These are phyloP conservation scores for Leptosomus discolor DNA, from an alignment of 2,113 vertebrate species.

Conservation along the genomic window DNA sequence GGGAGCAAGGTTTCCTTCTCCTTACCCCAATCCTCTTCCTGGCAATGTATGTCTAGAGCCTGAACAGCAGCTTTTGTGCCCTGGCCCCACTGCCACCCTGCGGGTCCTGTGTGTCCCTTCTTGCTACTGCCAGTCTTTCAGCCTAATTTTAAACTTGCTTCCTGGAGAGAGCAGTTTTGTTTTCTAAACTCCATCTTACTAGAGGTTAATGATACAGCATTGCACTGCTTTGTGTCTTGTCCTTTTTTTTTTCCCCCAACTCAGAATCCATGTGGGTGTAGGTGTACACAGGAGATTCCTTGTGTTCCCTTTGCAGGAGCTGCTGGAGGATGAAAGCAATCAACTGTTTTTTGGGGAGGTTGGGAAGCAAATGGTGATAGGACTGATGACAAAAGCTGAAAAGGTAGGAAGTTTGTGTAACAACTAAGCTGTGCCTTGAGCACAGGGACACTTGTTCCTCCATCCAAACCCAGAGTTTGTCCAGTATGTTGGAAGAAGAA, in stretches of 20 bases:
- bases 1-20: neutral
- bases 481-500: neutral
- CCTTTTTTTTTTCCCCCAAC: no score
- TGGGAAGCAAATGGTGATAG: constrained; percentile 93
- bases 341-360: constrained; percentile 92
- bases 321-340: constrained; percentile 87
- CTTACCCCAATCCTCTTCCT: rapidly evolving
- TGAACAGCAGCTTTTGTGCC: neutral
- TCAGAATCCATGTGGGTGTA: neutral
- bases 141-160: neutral
- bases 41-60: neutral
- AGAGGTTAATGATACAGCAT: neutral
- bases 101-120: rapidly evolving
- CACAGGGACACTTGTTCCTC: neutral
- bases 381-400: constrained; percentile 91
- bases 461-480: neutral
- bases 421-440: neutral
- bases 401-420: constrained; percentile 79
- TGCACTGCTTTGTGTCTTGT: neutral
- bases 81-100: neutral
- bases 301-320: constrained; percentile 73
- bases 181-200: neutral
- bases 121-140: neutral
- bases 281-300: neutral
- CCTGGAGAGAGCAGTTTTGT: neutral